Conservation (phyloP, 2,797 vertebrate species). For the Smutsia temminckii region DNA sequence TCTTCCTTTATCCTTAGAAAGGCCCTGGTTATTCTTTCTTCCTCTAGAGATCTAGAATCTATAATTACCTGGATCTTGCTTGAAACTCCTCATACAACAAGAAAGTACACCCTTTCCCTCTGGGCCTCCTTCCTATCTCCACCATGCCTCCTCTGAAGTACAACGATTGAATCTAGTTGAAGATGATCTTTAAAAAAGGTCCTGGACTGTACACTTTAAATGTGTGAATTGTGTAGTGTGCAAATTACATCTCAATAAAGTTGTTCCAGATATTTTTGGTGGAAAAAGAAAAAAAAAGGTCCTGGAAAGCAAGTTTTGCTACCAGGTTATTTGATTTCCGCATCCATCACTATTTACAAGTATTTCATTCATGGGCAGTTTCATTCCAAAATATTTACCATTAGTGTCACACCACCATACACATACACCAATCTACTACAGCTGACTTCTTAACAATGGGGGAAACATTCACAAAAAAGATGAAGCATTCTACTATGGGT, state of each 20-base stretch:
- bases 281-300: neutral
- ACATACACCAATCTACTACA: neutral
- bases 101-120: neutral
- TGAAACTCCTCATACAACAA: constrained; percentile 59
- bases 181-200: neutral
- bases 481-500: neutral
- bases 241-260: too few species aligned
- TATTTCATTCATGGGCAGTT: constrained; percentile 27
- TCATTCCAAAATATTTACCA: constrained; percentile 10
- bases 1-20: constrained; percentile 54
- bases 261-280: too few species aligned
- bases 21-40: constrained; percentile 51
- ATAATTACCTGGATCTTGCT: constrained; percentile 41
- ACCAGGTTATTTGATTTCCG: constrained; percentile 44
- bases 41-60: constrained; percentile 52
- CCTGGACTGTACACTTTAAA: neutral
- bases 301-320: constrained; percentile 21
- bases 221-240: too few species aligned
- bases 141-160: neutral
- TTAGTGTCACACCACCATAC: neutral
- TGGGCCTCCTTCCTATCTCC: neutral
- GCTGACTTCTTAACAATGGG: neutral
- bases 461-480: constrained; percentile 32
- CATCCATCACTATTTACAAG: neutral
- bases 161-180: neutral